Evolutionary conservation across 2,113 vertebrate species (phyloP), one percentile per base, ranked within the genome.

Genomic region (Mastomys natalensis): DNA sequence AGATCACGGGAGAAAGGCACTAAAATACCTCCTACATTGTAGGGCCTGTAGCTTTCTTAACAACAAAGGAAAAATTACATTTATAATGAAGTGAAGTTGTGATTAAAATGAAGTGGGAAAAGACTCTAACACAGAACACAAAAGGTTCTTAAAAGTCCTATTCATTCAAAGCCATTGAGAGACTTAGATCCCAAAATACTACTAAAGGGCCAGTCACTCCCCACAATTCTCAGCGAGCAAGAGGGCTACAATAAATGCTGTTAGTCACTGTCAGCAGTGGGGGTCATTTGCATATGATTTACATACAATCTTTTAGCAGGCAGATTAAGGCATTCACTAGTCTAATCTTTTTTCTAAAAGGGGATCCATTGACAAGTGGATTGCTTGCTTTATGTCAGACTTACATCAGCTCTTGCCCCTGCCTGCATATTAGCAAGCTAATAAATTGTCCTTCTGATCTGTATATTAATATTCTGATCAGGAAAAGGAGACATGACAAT

Each of bases 261-360:
- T 96, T 91, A 55, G 72, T 95, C 87, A 70, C 88, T 96, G 90
- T 89, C 88, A 88, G 87, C 66, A 78, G 24, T 51, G 80, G 6
- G 16, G 55, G 0, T 74, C 26, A 95, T 97, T 95, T 97, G 88
- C 96, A 97, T 95, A 37, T 74, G 53, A 96, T 97, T 97, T 97
- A 70, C 88, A 97, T 91, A 94, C 70, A 96, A 53, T 91, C 62
- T 96, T 94, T 91, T 89, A 48, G 37, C 70, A 73, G 34, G 87
- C 29, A 60, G 72, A 97, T 95, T 87, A 94, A 51, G 4, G 72
- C 66, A 58, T 92, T 97, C 90, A 95, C 66, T 62, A 76, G 53
- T 93, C 87, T 94, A 85, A 94, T 85, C 62, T 74, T 93, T 92
- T 73, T 51, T 92, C 86, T 91, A 95, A 40, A 91, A 70, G 91